Evolutionary conservation across 2,888 invertebrate species (phyloP).

Genomic region (Pollenia amentaria): DNA sequence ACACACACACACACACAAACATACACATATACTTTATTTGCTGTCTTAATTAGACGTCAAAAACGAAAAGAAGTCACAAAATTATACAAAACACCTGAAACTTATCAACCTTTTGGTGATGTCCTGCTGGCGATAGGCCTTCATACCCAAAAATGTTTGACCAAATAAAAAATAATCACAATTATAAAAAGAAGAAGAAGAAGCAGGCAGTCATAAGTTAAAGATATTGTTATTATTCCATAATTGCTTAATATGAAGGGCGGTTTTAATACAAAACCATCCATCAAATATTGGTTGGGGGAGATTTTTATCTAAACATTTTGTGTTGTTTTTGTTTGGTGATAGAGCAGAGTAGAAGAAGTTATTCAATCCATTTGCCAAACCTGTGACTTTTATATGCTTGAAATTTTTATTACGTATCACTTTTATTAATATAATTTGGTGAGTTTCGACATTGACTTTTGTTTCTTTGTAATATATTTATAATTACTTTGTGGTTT

Average conservation of each 20-base stretch:
- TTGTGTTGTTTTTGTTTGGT: neutral
- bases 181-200: too few relatives aligned
- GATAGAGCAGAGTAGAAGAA: constrained; percentile 18
- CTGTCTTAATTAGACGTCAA: constrained; percentile 67
- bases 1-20: neutral
- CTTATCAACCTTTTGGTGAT: constrained; percentile 37
- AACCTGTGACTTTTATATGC: neutral
- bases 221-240: constrained; percentile 36
- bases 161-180: neutral
- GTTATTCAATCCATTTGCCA: constrained; percentile 14
- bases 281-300: constrained; percentile 79
- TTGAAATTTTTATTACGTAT: neutral
- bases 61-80: constrained; percentile 29
- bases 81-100: constrained; percentile 67
- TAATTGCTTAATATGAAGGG: constrained; percentile 29
- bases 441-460: constrained; percentile 67
- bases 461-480: constrained; percentile 74
- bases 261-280: constrained; percentile 74
- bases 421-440: constrained; percentile 34
- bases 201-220: constrained; percentile 36
- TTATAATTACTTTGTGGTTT: constrained; percentile 75
- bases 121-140: constrained; percentile 63
- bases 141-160: constrained; percentile 1
- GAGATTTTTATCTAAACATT: constrained; percentile 74
- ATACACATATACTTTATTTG: constrained; percentile 1